Evolutionary conservation across 2,797 vertebrate species (phyloP).

Genomic region (Paguma larvata): DNA sequence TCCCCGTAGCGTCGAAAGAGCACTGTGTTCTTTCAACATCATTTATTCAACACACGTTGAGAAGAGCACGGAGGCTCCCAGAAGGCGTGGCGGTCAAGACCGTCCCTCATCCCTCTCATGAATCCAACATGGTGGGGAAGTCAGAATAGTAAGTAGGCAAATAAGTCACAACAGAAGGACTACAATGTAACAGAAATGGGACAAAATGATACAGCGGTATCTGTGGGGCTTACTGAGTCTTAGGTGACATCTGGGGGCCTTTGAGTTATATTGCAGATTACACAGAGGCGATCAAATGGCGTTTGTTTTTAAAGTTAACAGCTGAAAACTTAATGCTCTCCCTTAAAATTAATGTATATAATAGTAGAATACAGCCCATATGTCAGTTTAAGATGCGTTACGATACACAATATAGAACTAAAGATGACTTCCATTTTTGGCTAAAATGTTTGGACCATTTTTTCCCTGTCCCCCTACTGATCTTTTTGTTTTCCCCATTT

Average conservation of each 20-base stretch:
- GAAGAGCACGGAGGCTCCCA: not conserved
- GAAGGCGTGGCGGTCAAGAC: not conserved
- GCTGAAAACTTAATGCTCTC: not conserved
- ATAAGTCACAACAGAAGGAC: too few relatives aligned
- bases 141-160: not conserved
- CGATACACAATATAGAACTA: not conserved
- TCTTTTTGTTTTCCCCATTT: not conserved
- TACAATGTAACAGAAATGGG: not conserved
- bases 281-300: not conserved
- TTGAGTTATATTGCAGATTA: too few relatives aligned
- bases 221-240: not conserved
- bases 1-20: not conserved
- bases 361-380: not conserved
- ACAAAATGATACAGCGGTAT: accelerated
- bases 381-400: not conserved
- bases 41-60: not conserved
- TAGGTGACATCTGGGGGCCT: not conserved
- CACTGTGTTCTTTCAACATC: not conserved
- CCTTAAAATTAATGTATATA: not conserved
- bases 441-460: not conserved
- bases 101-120: not conserved
- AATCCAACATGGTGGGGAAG: not conserved
- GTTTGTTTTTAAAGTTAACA: not conserved
- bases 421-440: not conserved
- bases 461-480: not conserved